A percentile compares a stretch with the other conserved stretches of the same genome.
These are phyloP conservation scores for Acanthiza pusilla DNA, from an alignment of 2,797 vertebrate species.

Conservation along the genomic window DNA sequence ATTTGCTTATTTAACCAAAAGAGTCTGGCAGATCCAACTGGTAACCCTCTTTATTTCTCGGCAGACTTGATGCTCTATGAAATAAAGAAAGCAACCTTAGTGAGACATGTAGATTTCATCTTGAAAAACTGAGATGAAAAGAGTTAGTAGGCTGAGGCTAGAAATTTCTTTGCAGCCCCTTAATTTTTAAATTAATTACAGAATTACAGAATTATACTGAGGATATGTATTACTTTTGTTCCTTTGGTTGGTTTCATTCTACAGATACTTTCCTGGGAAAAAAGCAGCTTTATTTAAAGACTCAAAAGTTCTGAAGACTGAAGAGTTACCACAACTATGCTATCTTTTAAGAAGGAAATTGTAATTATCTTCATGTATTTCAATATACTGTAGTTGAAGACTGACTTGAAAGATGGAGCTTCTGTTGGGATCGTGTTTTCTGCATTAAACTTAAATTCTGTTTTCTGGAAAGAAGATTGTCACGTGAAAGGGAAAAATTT, in stretches of 20 bases:
- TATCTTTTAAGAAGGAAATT: not conserved
- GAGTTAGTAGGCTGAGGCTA: not conserved
- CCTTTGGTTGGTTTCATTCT: not conserved
- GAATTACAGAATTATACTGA: not conserved
- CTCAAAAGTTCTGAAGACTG: not conserved
- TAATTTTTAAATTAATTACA: not conserved
- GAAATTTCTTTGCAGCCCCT: not conserved
- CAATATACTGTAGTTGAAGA: not conserved
- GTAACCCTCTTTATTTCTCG: not conserved
- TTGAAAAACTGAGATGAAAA: not conserved
- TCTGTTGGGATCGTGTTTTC: not conserved
- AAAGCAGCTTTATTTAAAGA: not conserved
- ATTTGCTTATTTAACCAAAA: not conserved
- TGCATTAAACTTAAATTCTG: not conserved
- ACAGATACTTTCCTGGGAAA: not conserved
- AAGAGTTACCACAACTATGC: not conserved
- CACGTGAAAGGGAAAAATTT: not conserved
- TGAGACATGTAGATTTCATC: rapidly evolving
- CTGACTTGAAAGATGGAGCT: not conserved
- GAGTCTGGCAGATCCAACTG: not conserved
- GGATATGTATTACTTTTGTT: not conserved
- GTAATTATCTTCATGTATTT: not conserved
- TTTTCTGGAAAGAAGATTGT: not conserved
- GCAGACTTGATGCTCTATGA: not conserved
- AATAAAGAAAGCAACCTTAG: not conserved